phyloP scores from a whole-genome alignment of 2,113 vertebrate genomes.

The Albula goreensis region DNA sequence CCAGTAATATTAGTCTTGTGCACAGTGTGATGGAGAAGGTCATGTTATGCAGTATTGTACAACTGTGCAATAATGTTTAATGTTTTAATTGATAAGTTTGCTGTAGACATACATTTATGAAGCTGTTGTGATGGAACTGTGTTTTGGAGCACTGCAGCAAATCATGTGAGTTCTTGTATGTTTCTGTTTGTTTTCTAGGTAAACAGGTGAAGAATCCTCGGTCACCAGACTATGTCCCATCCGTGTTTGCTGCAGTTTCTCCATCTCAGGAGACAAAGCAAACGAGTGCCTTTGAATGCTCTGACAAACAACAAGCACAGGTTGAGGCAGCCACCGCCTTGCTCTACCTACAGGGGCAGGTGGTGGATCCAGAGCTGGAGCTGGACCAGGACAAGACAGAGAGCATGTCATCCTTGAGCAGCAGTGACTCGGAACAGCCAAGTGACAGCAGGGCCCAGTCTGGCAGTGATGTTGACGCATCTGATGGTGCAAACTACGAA shows the following conservation, averaged over 20 bases:
- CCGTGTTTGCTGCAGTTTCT: slow-evolving; percentile 59
- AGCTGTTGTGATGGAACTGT: neutral
- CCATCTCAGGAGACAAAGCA: slow-evolving; percentile 63
- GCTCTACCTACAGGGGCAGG: slow-evolving; percentile 70
- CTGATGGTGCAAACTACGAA: slow-evolving; percentile 46
- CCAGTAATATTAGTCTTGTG: neutral
- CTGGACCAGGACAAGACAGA: slow-evolving; percentile 43
- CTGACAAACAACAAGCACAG: slow-evolving; percentile 70
- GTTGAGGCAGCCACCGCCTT: slow-evolving; percentile 74
- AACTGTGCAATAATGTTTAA: neutral
- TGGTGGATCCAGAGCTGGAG: slow-evolving; percentile 36
- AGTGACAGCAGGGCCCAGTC: slow-evolving; percentile 41
- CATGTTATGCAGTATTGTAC: neutral
- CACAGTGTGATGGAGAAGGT: too few relatives aligned
- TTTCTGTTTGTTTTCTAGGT: slow-evolving; percentile 48
- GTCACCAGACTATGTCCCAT: slow-evolving; percentile 70
- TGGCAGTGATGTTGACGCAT: slow-evolving; percentile 12
- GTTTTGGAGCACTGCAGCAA: neutral
- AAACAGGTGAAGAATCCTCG: slow-evolving; percentile 74
- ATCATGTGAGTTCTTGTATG: neutral
- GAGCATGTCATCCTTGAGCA: slow-evolving; percentile 53
- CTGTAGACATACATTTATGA: neutral
- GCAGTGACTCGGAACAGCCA: slow-evolving; percentile 43
- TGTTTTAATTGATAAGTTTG: neutral
- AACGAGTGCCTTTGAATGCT: slow-evolving; percentile 46